Evolutionary conservation across 2,797 vertebrate genomes (phyloP), one percentile per base, ranked within the genome.

Genomic region (Coccyzus lansbergi): DNA sequence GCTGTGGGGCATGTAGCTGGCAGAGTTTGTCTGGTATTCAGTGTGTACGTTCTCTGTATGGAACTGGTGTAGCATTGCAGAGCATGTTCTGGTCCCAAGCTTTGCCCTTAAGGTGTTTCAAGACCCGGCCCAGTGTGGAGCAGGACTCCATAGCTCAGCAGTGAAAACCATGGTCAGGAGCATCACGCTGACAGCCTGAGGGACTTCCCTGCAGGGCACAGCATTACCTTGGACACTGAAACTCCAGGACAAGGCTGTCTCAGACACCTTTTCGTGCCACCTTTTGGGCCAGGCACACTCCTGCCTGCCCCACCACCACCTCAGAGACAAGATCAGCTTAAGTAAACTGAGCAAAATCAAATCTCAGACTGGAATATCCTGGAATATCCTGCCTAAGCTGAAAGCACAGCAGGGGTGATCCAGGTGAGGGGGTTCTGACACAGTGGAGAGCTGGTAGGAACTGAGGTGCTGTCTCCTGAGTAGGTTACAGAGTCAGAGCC

Each of bases 21-120:
- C 40, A 26, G 46, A 31, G 38, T 40, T 18, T 29, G 38, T 20
- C 42, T 9, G 10, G 38, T n/a, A 33, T 36, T 71, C 7, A 1
- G 44, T 34, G 38, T 33, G 3, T 29, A 0, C 19, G 22, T 21
- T 36, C 18, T 52, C 52, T 8, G 14, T 3, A 5, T 40, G 15
- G 4, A n/a, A 7, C 13, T 18, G 10, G 4, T 10, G 1, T 0
- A 25, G 53, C 2, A 0, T 48, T 80, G 64, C 79, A 87, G 46
- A 25, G 84, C 6, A 0, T 12, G 18, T 29, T 18, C 52, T 75
- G 31, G 25, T 51, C 33, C n/a, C 58, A 70, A 51, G 15, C 34
- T 42, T 48, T 62, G 49, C 29, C 48, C 21, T 71, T 33, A 7
- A 7, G 21, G 12, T 75, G 49, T 58, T 72, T 40, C 28, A 29